phyloP scores from a whole-genome alignment of 2,797 vertebrate genomes.

The Chaetophractus vellerosus region DNA sequence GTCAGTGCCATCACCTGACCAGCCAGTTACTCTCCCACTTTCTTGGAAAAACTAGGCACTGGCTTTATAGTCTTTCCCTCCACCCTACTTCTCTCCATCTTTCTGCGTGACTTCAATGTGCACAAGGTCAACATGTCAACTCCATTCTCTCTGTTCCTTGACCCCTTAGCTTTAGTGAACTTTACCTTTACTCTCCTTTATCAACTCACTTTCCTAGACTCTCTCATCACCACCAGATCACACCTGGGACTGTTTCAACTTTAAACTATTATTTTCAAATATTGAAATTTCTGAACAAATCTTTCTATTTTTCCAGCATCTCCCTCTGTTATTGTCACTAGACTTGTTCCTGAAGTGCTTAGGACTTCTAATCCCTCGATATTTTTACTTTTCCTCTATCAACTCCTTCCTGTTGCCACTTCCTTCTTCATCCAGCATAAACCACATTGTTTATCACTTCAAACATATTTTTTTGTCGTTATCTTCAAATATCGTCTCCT shows the following conservation, averaged over 20 bases:
- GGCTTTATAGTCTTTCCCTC: background rate
- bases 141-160: background rate
- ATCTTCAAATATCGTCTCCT: background rate
- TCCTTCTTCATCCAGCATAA: background rate
- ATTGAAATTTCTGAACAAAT: background rate
- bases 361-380: background rate
- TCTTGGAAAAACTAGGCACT: background rate
- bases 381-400: background rate
- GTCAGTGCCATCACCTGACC: background rate
- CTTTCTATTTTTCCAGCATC: background rate
- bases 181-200: background rate
- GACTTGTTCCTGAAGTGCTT: background rate
- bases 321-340: background rate
- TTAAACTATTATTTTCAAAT: constrained; percentile 44
- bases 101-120: background rate
- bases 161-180: background rate
- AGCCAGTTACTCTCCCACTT: background rate
- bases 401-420: background rate
- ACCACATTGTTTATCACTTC: background rate
- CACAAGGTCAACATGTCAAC: accelerated
- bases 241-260: constrained; percentile 10
- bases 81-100: background rate
- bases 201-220: background rate
- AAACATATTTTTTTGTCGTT: background rate
- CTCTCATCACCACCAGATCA: background rate